phyloP scores from a whole-genome alignment of 2,113 vertebrate genomes.

The Tachysurus vachellii region DNA sequence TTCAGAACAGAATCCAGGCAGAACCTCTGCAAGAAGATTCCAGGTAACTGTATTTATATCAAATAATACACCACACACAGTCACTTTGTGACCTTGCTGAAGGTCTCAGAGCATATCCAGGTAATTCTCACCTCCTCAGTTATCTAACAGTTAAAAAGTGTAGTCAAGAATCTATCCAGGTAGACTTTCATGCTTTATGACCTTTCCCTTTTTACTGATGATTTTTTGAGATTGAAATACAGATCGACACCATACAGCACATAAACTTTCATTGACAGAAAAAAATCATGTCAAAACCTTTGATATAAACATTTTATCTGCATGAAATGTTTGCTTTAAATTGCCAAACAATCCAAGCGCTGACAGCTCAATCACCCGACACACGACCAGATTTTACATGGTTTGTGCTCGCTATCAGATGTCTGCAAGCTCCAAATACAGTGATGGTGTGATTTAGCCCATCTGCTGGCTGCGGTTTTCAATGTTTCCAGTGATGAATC shows the following conservation, averaged over 20 bases:
- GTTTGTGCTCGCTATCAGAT: slow-evolving; percentile 16
- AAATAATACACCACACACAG: slow-evolving; percentile 61
- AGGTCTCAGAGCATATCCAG: neutral
- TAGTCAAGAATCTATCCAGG: slow-evolving; percentile 63
- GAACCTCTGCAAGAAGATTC: neutral
- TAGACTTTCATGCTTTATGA: slow-evolving; percentile 62
- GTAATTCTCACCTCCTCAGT: neutral
- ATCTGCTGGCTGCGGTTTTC: slow-evolving; percentile 43
- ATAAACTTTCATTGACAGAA: slow-evolving; percentile 26
- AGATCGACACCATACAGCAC: neutral
- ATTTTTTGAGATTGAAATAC: slow-evolving; percentile 61
- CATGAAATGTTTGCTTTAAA: neutral
- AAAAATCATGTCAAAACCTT: neutral
- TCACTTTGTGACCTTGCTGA: slow-evolving; percentile 39
- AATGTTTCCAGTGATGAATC: slow-evolving; percentile 32
- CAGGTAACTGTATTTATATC: neutral
- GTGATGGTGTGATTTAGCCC: slow-evolving; percentile 28
- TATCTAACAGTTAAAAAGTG: slow-evolving; percentile 61
- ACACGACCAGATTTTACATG: slow-evolving; percentile 30
- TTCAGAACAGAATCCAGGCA: neutral
- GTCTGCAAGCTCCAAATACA: slow-evolving; percentile 16
- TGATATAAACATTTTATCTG: neutral
- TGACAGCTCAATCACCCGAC: neutral
- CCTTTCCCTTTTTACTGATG: slow-evolving; percentile 56
- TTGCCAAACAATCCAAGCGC: slow-evolving; percentile 1